Base-by-base conservation (phyloP, 2,797 vertebrate genomes). In the Paedocypris micromegethes region DNA sequence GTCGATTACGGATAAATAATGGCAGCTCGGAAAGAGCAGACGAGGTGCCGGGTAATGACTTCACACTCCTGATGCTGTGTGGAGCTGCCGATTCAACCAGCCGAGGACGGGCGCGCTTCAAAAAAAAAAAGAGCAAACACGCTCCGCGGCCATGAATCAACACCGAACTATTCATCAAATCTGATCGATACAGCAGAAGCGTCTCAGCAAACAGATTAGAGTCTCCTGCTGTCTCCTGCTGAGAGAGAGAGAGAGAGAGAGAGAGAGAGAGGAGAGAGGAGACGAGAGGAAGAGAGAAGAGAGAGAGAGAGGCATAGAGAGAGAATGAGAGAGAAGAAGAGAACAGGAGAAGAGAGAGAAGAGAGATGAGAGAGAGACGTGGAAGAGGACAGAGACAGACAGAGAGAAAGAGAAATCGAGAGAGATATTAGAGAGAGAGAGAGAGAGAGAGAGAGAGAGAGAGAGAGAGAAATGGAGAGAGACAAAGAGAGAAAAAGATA, bases 131-230 rank as follows among this genome's bases (percentile, higher is more conserved):
- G 53, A 44, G 58, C 60, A 73, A 68, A 73, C 72, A 54, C 47
- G 51, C 48, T 60, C 46, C 9, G 60, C 63, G 55, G 72, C 59
- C 68, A 64, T 73, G 66, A 73, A 64, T 73, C 72, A 53, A 64
- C 50, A 39, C 40, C 37, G 66, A 49, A 64, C 60, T n/a, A 63
- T 62, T 62, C 58, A 72, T 66, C 46, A 8, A 45, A 40, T 53
- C 52, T 7, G 47, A 68, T 73, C 72, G 55, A 69, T 69, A 67
- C 40, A 56, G 64, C 47, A 57, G 23, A 57, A 42, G 38, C 43
- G 46, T 68, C 69, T 64, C 59, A 63, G n/a, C 59, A 64, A 53
- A 51, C 66, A 58, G 66, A 73, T 73, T 64, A 64, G 52, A 54
- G 55, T 62, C 42, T 62, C 38, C 67, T 62, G 50, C 57, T 62